These are phyloP conservation scores for Zosterops borbonicus DNA, from an alignment of 2,113 vertebrate species.

Conservation along the genomic window DNA sequence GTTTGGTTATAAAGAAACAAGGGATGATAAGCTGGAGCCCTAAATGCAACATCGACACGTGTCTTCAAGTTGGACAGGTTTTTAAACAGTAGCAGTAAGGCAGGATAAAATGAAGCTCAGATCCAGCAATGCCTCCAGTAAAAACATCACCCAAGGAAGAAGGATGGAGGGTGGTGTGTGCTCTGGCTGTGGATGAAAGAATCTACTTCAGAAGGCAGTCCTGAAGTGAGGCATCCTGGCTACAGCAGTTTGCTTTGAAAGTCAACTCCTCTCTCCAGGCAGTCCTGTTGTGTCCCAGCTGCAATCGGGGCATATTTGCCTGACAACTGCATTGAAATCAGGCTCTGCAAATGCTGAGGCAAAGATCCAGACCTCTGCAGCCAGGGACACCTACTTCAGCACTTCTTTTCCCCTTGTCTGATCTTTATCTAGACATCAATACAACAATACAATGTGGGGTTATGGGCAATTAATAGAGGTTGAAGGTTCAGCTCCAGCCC, in stretches of 20 bases:
- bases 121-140: conserved; percentile 40
- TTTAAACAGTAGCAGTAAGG: conserved; percentile 33
- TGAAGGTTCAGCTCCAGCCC: not conserved
- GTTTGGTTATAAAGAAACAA: not conserved
- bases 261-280: conserved; percentile 35
- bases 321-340: not conserved
- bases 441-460: not conserved
- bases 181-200: conserved; percentile 68
- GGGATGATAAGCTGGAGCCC: not conserved
- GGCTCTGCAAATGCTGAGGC: not conserved
- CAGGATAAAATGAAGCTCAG: conserved; percentile 15
- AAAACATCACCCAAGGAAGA: conserved; percentile 54
- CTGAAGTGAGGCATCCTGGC: conserved; percentile 28
- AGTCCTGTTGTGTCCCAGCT: conserved; percentile 8
- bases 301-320: not conserved
- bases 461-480: not conserved
- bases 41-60: not conserved
- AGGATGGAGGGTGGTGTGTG: conserved; percentile 31
- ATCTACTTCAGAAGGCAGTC: conserved; percentile 42
- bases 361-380: not conserved
- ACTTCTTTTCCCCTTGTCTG: not conserved
- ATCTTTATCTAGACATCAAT: not conserved
- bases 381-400: not conserved
- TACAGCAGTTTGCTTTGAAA: conserved; percentile 49
- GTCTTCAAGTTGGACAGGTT: conserved; percentile 45